Evolutionary conservation across 2,888 invertebrate species (phyloP).

Genomic region (Amphipyra tragopoginis): DNA sequence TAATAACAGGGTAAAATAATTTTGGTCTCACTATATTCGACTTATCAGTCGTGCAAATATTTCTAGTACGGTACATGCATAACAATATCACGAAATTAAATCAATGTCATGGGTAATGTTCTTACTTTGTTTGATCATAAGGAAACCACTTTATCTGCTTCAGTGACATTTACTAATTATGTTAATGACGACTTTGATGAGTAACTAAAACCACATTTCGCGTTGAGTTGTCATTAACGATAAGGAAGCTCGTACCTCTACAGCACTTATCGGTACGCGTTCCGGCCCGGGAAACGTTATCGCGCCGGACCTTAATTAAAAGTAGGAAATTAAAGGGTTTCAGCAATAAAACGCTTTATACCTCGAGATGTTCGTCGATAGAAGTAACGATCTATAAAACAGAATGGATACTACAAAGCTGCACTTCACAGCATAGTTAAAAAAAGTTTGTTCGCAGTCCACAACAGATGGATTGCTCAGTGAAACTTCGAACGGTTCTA

Average conservation of each 20-base stretch:
- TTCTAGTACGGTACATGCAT: too few species aligned
- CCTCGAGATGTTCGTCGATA: constrained; percentile 35
- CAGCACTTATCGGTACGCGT: constrained; percentile 38
- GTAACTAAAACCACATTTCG: constrained; percentile 12
- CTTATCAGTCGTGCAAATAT: too few species aligned
- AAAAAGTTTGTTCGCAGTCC: constrained; percentile 27
- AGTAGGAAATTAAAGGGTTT: constrained; percentile 51
- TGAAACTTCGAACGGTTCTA: constrained; percentile 33
- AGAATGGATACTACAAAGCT: constrained; percentile 16
- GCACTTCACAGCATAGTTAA: constrained; percentile 4
- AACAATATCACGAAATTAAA: too few species aligned
- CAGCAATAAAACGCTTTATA: constrained; percentile 46
- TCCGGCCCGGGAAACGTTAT: constrained; percentile 33
- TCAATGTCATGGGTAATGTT: too few species aligned
- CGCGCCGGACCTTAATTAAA: constrained; percentile 54
- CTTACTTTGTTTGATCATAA: too few species aligned
- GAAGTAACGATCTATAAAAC: constrained; percentile 41
- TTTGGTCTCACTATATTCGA: too few species aligned
- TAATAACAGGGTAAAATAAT: too few species aligned
- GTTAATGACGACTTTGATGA: constrained; percentile 8
- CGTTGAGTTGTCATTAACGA: constrained; percentile 20
- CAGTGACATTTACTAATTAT: not conserved
- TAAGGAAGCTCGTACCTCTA: constrained; percentile 17
- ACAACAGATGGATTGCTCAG: constrained; percentile 23
- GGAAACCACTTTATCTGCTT: not conserved